phyloP scores from a whole-genome alignment of 2,888 invertebrate genomes.

The Cyrtodaria siliqua region DNA sequence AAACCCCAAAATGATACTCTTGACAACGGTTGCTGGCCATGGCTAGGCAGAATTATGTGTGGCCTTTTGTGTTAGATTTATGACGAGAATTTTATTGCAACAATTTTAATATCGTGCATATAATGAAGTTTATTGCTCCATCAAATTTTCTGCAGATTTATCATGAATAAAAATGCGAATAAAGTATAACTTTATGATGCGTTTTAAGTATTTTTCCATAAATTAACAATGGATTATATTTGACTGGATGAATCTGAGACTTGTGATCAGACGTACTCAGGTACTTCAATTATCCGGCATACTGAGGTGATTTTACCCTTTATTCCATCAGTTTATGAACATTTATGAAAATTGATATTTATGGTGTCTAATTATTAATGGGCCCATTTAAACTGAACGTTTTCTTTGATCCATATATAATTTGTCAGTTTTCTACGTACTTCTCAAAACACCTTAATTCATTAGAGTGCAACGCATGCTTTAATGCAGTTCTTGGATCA shows the following conservation, averaged over 20 bases:
- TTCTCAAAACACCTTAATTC: too few relatives aligned
- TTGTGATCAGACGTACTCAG: conserved; percentile 2
- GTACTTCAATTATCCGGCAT: too few relatives aligned
- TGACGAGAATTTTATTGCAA: conserved; percentile 22
- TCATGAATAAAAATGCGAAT: conserved; percentile 48
- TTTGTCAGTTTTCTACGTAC: too few relatives aligned
- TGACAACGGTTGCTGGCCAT: too few relatives aligned
- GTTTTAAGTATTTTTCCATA: conserved; percentile 42
- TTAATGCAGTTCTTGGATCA: too few relatives aligned
- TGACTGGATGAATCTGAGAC: conserved; percentile 9
- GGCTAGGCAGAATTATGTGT: conserved; percentile 11
- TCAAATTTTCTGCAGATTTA: conserved; percentile 52
- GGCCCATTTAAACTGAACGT: too few relatives aligned
- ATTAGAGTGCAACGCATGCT: too few relatives aligned
- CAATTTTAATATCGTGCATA: conserved; percentile 34
- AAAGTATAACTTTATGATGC: conserved; percentile 49
- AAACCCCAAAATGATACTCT: too few relatives aligned
- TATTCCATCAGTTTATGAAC: not conserved
- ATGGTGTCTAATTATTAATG: too few relatives aligned
- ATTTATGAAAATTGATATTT: conserved; percentile 11
- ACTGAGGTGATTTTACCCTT: not conserved
- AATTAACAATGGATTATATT: conserved; percentile 51
- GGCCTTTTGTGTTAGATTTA: conserved; percentile 31
- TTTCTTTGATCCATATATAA: too few relatives aligned
- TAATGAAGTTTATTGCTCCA: conserved; percentile 40